Conservation (phyloP, 1,140 invertebrate genomes). For the Antheraea pernyi region DNA sequence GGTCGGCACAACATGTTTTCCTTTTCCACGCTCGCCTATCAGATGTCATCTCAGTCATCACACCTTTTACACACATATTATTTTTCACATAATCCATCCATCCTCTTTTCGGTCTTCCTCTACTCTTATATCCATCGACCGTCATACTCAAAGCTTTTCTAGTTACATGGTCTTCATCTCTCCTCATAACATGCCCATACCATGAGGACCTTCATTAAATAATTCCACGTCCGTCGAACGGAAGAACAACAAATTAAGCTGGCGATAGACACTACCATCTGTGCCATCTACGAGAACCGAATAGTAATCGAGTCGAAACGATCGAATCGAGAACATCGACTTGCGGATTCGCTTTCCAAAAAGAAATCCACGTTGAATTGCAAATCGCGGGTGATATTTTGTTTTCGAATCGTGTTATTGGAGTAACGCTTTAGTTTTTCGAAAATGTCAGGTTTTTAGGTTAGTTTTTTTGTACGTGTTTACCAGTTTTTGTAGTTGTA, state of each 20-base stretch:
- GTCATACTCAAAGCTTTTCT: too few relatives aligned
- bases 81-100: too few relatives aligned
- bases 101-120: too few relatives aligned
- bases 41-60: too few relatives aligned
- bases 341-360: constrained; percentile 17
- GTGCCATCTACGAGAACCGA: constrained; percentile 18
- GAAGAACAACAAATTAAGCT: constrained; percentile 18
- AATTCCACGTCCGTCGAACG: constrained; percentile 10
- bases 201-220: background rate
- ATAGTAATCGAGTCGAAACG: constrained; percentile 19
- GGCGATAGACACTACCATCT: constrained; percentile 14
- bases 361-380: background rate
- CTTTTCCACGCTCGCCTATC: too few relatives aligned
- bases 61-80: too few relatives aligned
- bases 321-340: background rate
- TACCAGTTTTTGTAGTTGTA: too few relatives aligned
- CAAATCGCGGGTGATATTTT: background rate
- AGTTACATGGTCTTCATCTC: too few relatives aligned
- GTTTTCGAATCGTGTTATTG: background rate
- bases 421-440: background rate
- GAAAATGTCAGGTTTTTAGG: background rate
- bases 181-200: too few relatives aligned
- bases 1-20: too few relatives aligned
- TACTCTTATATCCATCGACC: too few relatives aligned
- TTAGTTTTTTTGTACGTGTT: too few relatives aligned